Conservation (phyloP, 2,888 invertebrate genomes). For the Timema cristinae region DNA sequence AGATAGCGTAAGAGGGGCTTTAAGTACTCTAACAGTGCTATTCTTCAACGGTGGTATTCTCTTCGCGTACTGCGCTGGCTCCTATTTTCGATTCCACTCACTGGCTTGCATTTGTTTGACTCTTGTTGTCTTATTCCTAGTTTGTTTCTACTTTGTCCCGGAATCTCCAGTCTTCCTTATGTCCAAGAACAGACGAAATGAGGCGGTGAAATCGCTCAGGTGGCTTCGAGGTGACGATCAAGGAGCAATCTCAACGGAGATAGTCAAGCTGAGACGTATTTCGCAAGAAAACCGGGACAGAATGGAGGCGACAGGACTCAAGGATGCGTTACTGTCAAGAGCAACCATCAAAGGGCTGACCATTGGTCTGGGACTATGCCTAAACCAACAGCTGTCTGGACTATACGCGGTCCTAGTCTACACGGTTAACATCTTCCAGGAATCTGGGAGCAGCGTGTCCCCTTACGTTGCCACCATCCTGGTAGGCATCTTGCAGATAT, state of each 20-base stretch:
- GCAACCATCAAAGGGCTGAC: slow-evolving; percentile 37
- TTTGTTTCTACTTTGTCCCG: slow-evolving; percentile 51
- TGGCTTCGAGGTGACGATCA: slow-evolving; percentile 38
- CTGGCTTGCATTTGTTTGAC: slow-evolving; percentile 51
- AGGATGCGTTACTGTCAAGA: neutral
- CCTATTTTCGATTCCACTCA: slow-evolving; percentile 44
- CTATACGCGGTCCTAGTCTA: slow-evolving; percentile 45
- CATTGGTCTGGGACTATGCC: slow-evolving; percentile 43
- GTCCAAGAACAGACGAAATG: slow-evolving; percentile 45
- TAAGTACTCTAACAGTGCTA: slow-evolving; percentile 56
- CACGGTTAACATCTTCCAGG: slow-evolving; percentile 40
- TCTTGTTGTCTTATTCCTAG: slow-evolving; percentile 48
- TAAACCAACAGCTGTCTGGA: slow-evolving; percentile 47
- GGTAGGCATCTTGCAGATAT: slow-evolving; percentile 45
- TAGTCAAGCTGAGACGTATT: slow-evolving; percentile 29
- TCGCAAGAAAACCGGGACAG: slow-evolving; percentile 39
- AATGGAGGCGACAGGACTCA: slow-evolving; percentile 34
- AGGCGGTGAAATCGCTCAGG: slow-evolving; percentile 43
- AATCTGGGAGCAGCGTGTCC: slow-evolving; percentile 36
- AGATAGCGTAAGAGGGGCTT: slow-evolving; percentile 50
- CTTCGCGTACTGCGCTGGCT: neutral
- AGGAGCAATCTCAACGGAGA: slow-evolving; percentile 38
- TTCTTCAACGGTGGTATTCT: slow-evolving; percentile 49
- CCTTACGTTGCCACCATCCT: slow-evolving; percentile 43
- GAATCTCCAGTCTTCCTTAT: slow-evolving; percentile 57